Evolutionary conservation across 2,113 vertebrate species (phyloP).

Genomic region (Festucalex cinctus): DNA sequence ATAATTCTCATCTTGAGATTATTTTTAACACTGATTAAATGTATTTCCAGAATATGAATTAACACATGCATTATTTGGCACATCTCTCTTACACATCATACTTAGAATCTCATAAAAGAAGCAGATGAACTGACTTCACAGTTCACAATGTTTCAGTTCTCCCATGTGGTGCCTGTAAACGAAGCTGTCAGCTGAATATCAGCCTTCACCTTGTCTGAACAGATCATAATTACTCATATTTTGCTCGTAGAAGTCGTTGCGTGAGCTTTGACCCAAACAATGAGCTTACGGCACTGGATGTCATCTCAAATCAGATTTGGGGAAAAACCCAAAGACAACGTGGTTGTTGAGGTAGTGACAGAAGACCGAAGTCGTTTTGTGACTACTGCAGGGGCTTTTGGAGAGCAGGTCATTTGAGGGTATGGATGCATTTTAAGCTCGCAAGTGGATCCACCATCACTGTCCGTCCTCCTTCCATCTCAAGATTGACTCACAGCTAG

Average conservation of each 20-base stretch:
- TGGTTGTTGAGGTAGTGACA: constrained; percentile 39
- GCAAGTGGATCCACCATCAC: background rate
- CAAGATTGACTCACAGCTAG: constrained; percentile 54
- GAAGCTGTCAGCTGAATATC: constrained; percentile 35
- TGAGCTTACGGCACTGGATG: constrained; percentile 20
- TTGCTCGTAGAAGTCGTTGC: constrained; percentile 5
- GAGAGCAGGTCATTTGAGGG: constrained; percentile 31
- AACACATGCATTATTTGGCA: background rate
- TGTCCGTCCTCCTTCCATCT: constrained; percentile 15
- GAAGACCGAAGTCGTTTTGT: constrained; percentile 22
- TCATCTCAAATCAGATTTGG: constrained; percentile 43
- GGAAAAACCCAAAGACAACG: constrained; percentile 26
- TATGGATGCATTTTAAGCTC: constrained; percentile 24
- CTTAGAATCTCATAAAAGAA: background rate
- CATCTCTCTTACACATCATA: background rate
- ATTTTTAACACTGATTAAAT: background rate
- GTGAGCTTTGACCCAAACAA: constrained; percentile 23
- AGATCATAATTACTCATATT: constrained; percentile 36
- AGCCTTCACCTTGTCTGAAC: constrained; percentile 29
- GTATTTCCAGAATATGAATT: background rate
- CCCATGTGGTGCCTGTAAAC: constrained; percentile 19
- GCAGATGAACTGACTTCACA: constrained; percentile 19
- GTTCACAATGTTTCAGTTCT: constrained; percentile 29
- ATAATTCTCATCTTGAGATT: too few species aligned
- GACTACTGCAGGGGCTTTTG: constrained; percentile 23